phyloP scores from a whole-genome alignment of 1,140 invertebrate genomes.

The Nymphalis io region DNA sequence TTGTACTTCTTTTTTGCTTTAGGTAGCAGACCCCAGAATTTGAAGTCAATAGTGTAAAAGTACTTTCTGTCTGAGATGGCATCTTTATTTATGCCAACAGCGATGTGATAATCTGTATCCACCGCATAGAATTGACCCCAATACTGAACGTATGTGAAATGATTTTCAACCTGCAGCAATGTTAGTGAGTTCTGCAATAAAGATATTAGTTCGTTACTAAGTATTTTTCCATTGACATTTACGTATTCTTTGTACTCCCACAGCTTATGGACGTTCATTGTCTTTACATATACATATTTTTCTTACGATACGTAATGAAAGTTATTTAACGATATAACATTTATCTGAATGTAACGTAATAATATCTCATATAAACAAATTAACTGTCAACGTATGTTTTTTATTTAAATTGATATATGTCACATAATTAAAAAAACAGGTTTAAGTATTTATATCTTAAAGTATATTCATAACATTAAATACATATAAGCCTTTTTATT shows the following conservation, averaged over 20 bases:
- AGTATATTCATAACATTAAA: no score
- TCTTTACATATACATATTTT: slow-evolving; percentile 21
- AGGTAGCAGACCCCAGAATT: slow-evolving; percentile 86
- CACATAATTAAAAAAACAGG: no score
- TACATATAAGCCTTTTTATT: no score
- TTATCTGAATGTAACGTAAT: not conserved
- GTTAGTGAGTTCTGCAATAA: slow-evolving; percentile 86
- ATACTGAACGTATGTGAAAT: slow-evolving; percentile 86
- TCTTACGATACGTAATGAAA: no score
- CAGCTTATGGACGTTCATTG: slow-evolving; percentile 70
- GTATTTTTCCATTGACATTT: slow-evolving; percentile 81
- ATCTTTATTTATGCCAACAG: slow-evolving; percentile 86
- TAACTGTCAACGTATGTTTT: no score
- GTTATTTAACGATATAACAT: not conserved
- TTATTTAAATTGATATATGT: no score
- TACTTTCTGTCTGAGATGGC: slow-evolving; percentile 84
- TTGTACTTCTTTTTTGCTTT: slow-evolving; percentile 82
- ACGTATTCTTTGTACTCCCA: slow-evolving; percentile 73
- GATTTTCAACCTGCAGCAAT: slow-evolving; percentile 87
- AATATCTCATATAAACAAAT: no score
- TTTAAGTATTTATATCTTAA: no score
- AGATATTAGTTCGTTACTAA: slow-evolving; percentile 84
- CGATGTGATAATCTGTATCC: slow-evolving; percentile 87
- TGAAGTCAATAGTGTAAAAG: slow-evolving; percentile 86
- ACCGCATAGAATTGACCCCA: slow-evolving; percentile 87